Conservation (phyloP, 2,797 vertebrate species). For the Chrosomus eos region DNA sequence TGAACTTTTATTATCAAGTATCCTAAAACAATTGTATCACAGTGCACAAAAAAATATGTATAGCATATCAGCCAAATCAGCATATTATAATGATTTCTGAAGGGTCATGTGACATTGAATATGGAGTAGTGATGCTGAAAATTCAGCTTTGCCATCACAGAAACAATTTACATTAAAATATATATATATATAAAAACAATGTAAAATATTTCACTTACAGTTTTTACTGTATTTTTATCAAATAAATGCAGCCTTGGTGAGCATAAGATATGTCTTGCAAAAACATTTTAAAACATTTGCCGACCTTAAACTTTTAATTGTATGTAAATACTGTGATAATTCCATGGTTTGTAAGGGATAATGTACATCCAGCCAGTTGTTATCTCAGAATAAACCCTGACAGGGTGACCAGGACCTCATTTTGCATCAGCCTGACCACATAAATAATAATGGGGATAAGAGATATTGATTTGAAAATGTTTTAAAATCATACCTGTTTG, state of each 20-base stretch:
- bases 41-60: background rate
- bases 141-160: background rate
- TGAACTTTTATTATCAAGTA: background rate
- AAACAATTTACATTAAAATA: background rate
- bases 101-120: background rate
- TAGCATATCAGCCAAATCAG: background rate
- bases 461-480: too few species aligned
- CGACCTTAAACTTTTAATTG: too few species aligned
- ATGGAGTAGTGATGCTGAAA: background rate
- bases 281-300: too few species aligned
- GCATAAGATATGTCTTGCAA: background rate
- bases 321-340: too few species aligned
- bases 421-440: too few species aligned
- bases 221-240: background rate
- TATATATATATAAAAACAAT: background rate
- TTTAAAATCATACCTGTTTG: too few species aligned
- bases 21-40: too few species aligned
- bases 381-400: too few species aligned
- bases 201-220: background rate
- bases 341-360: too few species aligned
- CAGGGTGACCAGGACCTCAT: too few species aligned
- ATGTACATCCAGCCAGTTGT: too few species aligned
- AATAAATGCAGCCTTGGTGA: background rate
- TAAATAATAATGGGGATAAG: too few species aligned
- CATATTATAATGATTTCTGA: background rate